Base-by-base conservation (phyloP, 2,113 vertebrate species). In the Bufo gargarizans region DNA sequence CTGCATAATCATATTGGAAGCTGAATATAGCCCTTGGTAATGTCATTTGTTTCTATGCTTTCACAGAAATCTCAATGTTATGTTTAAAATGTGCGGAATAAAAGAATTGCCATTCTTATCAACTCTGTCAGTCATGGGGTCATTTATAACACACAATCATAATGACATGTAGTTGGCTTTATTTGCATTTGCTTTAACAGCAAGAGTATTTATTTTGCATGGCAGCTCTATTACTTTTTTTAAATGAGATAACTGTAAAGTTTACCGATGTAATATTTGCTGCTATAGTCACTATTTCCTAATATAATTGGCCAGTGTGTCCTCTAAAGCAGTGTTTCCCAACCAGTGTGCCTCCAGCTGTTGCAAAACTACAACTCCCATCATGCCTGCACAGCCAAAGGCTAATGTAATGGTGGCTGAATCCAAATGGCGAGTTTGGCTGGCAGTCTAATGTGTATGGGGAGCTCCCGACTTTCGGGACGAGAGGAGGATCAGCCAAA, bases 11-110 rank as follows among this genome's bases (percentile, higher is more conserved):
- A 71, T 69, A 84, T 53, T 11, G 55, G 71, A 65, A 83, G 67
- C 33, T 84, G 71, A 84, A 69, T 84, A 49, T 71, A 84, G 82
- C 82, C 82, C 63, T 84, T 14, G 49, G 63, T 33, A 71, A 84
- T 71, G 65, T 55, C 5, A 49, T 33, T 49, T 82, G 7, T 80
- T 11, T 19, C 43, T 67, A 16, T 80, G 59, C 22, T 65, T 83
- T 67, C 20, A 83, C 45, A 56, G 13, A 56, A 33, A 80, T 53
- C n/a, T 59, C 14, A 13, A 45, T 81, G 49, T 78, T 56, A 14
- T 78, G 77, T 22, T 78, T 55, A 55, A 78, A 22, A 78, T 55
- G 56, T 4, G 1, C 3, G 13, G 11, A 78, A 78, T 77, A 76
- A 76, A 76, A 76, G 7, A 76, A 33, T 56, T 22, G 77, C 50